These are phyloP conservation scores for Sebastes taczanowskii DNA, from an alignment of 2,797 vertebrate genomes.

Conservation along the genomic window DNA sequence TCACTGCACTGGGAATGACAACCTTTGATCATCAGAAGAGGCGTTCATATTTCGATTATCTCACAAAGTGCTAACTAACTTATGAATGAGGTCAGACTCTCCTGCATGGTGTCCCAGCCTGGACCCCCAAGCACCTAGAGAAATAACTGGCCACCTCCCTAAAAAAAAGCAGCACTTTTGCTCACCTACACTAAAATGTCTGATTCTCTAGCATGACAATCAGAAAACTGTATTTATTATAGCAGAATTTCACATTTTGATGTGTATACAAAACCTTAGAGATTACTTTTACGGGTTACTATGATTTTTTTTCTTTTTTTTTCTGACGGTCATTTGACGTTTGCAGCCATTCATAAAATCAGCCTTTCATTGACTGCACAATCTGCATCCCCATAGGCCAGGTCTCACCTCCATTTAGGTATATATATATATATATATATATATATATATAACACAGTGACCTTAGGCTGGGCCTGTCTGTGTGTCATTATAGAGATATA, in stretches of 20 bases:
- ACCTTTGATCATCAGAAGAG: not conserved
- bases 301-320: not conserved
- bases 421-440: not conserved
- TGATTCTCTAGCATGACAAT: not conserved
- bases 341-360: conserved; percentile 71
- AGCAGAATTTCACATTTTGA: not conserved
- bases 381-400: conserved; percentile 19
- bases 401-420: not conserved
- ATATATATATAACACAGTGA: conserved; percentile 20
- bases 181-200: not conserved
- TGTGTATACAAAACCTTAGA: not conserved
- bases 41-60: conserved; percentile 13
- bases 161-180: conserved; percentile 8
- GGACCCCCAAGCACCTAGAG: not conserved
- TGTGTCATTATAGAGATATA: conserved; percentile 20
- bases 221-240: not conserved
- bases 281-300: conserved; percentile 16
- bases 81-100: conserved; percentile 50
- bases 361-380: conserved; percentile 43
- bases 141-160: not conserved
- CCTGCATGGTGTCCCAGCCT: not conserved
- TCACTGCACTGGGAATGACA: not conserved
- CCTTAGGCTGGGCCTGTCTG: conserved; percentile 55
- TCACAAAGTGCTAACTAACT: not conserved
- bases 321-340: not conserved